Conservation (phyloP, 1,140 invertebrate species). For the Maconellicoccus hirsutus region DNA sequence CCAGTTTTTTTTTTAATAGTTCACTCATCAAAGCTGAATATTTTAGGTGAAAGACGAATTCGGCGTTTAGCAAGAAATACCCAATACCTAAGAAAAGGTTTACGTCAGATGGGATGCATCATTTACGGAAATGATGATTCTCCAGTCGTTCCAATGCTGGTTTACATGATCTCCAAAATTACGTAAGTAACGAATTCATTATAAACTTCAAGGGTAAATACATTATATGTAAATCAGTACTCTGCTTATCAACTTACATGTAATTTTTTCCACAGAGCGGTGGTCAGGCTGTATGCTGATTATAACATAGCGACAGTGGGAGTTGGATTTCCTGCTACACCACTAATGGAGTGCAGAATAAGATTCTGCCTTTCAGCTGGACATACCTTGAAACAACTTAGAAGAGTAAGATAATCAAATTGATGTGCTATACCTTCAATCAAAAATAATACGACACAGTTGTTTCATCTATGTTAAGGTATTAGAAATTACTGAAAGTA, state of each 20-base stretch:
- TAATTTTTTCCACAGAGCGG: slow-evolving; percentile 44
- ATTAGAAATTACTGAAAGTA: slow-evolving; percentile 54
- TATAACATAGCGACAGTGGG: slow-evolving; percentile 84
- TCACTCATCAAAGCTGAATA: slow-evolving; percentile 16
- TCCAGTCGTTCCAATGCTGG: slow-evolving; percentile 89
- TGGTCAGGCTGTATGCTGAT: slow-evolving; percentile 70
- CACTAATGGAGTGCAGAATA: slow-evolving; percentile 83
- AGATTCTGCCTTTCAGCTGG: slow-evolving; percentile 92
- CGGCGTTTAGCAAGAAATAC: slow-evolving; percentile 69
- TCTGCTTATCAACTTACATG: no score
- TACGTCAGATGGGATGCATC: slow-evolving; percentile 87
- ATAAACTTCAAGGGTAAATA: neutral
- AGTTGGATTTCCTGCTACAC: slow-evolving; percentile 97
- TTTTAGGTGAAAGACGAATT: slow-evolving; percentile 52
- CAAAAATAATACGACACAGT: slow-evolving; percentile 11
- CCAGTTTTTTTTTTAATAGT: no score
- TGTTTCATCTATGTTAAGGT: no score
- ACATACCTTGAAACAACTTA: slow-evolving; percentile 91
- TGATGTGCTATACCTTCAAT: neutral
- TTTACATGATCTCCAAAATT: slow-evolving; percentile 90
- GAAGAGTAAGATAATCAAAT: slow-evolving; percentile 48
- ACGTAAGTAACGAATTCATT: slow-evolving; percentile 30
- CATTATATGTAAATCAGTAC: neutral
- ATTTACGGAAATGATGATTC: slow-evolving; percentile 94
- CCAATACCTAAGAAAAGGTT: slow-evolving; percentile 70